These are phyloP conservation scores for Drosophila elegans DNA, from an alignment of 1,140 invertebrate species.

Conservation along the genomic window DNA sequence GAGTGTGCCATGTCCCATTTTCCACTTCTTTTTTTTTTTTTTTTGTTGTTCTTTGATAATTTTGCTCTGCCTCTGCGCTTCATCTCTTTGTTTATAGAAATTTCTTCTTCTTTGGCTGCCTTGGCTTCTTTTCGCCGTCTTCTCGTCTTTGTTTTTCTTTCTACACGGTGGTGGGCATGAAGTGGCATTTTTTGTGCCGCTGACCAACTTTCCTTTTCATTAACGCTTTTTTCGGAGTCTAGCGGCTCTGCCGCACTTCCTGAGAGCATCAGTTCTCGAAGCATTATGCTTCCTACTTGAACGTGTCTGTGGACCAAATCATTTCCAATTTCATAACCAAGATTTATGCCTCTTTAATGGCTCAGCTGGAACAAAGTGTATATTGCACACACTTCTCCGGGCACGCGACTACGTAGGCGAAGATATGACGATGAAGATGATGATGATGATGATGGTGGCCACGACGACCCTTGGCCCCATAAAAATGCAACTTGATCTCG, in stretches of 20 bases:
- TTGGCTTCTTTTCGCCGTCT: slow-evolving; percentile 35
- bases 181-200: slow-evolving; percentile 52
- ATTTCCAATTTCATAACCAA: slow-evolving; percentile 59
- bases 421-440: slow-evolving; percentile 10
- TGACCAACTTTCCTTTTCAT: slow-evolving; percentile 66
- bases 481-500: slow-evolving; percentile 52
- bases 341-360: slow-evolving; percentile 60
- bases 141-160: slow-evolving; percentile 38
- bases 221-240: slow-evolving; percentile 38
- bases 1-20: slow-evolving; percentile 59
- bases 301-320: slow-evolving; percentile 32
- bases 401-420: slow-evolving; percentile 52
- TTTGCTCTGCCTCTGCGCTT: slow-evolving; percentile 29
- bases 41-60: slow-evolving; percentile 57
- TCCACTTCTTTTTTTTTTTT: slow-evolving; percentile 41
- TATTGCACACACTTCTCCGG: slow-evolving; percentile 29
- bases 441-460: slow-evolving; percentile 5
- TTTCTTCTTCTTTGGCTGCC: slow-evolving; percentile 33
- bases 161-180: slow-evolving; percentile 30
- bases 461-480: slow-evolving; percentile 54
- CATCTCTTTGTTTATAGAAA: slow-evolving; percentile 56
- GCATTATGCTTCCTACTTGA: slow-evolving; percentile 33
- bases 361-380: neutral
- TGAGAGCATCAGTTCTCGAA: slow-evolving; percentile 36
- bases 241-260: slow-evolving; percentile 13